phyloP scores from a whole-genome alignment of 2,113 vertebrate genomes.

The Toxotes jaculatrix region DNA sequence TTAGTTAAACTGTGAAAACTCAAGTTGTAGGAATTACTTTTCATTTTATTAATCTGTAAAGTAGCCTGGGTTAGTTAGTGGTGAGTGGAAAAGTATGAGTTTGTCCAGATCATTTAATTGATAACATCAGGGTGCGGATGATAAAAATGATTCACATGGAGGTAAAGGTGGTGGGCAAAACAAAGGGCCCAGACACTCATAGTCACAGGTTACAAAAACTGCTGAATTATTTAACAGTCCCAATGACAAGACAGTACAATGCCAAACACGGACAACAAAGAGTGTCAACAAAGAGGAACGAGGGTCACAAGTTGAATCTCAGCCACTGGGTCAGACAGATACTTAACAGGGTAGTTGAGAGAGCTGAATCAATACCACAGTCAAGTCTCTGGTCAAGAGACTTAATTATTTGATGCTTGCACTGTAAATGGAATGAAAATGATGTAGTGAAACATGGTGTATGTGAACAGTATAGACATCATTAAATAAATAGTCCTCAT shows the following conservation, averaged over 20 bases:
- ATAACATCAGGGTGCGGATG: slow-evolving; percentile 23
- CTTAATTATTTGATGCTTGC: neutral
- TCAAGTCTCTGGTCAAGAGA: neutral
- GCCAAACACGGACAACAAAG: neutral
- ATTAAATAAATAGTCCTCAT: slow-evolving; percentile 17
- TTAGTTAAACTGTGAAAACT: neutral
- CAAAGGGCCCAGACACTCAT: neutral
- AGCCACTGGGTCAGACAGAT: neutral
- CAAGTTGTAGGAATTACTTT: neutral
- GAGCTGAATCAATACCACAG: neutral
- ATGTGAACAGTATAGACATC: neutral
- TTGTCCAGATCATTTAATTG: slow-evolving; percentile 18
- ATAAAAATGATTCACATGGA: neutral
- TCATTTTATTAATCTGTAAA: neutral
- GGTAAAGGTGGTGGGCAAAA: slow-evolving; percentile 12
- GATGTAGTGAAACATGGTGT: neutral
- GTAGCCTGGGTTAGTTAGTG: neutral
- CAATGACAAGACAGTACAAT: neutral
- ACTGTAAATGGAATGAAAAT: neutral
- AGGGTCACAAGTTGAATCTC: neutral
- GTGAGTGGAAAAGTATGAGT: slow-evolving; percentile 6
- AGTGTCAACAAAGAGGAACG: slow-evolving; percentile 7
- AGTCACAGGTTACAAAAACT: slow-evolving; percentile 4
- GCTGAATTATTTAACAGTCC: slow-evolving; percentile 11
- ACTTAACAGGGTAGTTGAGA: neutral